Conservation (phyloP, 30 jellyfish, hydroid and myxozoan genomes). For the Aurelia aurita region DNA sequence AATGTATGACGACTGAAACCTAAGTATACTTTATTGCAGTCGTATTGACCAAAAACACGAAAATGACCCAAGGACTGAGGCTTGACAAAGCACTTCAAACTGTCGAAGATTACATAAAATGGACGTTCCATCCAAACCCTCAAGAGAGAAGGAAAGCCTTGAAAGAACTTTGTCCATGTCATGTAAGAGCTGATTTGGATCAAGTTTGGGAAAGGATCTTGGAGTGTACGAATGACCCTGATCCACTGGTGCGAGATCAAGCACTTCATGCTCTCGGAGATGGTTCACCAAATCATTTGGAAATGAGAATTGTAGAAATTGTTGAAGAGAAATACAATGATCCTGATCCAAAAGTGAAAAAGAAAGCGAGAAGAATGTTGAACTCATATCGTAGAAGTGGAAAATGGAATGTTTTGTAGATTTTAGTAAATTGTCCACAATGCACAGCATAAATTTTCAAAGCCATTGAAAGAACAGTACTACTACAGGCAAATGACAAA, state of each 20-base stretch:
- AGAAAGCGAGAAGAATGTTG: constrained; percentile 55
- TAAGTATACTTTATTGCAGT: too few species aligned
- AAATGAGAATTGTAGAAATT: constrained; percentile 28
- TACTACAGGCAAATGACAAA: too few species aligned
- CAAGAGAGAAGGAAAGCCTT: constrained; percentile 44
- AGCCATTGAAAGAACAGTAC: too few species aligned
- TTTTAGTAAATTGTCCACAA: background rate
- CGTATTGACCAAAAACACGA: background rate
- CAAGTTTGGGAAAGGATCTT: constrained; percentile 51
- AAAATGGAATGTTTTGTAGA: constrained; percentile 38
- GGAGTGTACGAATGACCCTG: constrained; percentile 44
- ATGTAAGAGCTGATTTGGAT: constrained; percentile 53
- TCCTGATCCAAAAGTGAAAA: constrained; percentile 35
- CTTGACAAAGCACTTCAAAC: constrained; percentile 4
- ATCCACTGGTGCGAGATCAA: constrained; percentile 58
- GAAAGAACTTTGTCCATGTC: constrained; percentile 61
- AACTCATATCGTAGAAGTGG: constrained; percentile 57
- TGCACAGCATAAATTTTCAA: too few species aligned
- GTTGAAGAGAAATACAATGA: constrained; percentile 47
- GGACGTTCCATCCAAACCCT: constrained; percentile 51
- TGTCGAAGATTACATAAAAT: constrained; percentile 41
- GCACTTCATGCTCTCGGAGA: constrained; percentile 64
- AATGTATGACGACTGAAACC: too few species aligned
- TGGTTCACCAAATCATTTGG: constrained; percentile 56
- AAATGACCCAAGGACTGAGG: background rate